phyloP scores from a whole-genome alignment of 2,797 vertebrate species.

The Falco cherrug region DNA sequence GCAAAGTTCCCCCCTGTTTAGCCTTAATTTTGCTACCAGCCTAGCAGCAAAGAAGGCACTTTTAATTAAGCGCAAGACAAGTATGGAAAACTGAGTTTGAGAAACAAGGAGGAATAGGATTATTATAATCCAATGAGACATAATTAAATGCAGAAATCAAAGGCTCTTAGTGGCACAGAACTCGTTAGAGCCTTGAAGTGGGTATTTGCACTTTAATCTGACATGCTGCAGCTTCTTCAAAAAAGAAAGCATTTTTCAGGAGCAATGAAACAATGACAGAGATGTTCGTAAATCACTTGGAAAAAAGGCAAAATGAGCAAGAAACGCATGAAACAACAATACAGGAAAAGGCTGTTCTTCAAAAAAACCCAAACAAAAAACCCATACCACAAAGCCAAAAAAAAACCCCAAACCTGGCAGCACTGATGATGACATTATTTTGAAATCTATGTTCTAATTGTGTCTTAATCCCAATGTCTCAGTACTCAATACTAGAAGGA shows the following conservation, averaged over 20 bases:
- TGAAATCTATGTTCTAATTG: background rate
- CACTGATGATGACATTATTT: background rate
- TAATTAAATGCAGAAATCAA: constrained; percentile 68
- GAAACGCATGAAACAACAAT: background rate
- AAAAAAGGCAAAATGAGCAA: background rate
- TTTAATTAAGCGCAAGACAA: constrained; percentile 56
- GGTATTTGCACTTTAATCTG: constrained; percentile 9
- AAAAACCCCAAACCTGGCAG: background rate
- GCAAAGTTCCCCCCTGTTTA: background rate
- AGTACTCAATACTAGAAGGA: background rate
- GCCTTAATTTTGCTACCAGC: constrained; percentile 20
- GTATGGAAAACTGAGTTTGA: background rate
- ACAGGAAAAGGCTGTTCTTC: background rate
- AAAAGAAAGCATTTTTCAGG: background rate
- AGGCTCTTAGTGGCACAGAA: constrained; percentile 2
- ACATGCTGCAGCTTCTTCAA: background rate
- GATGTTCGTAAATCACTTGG: background rate
- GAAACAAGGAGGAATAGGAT: constrained; percentile 50
- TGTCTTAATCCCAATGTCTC: background rate
- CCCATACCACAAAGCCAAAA: background rate
- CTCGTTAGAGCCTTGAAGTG: constrained; percentile 28
- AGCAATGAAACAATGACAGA: background rate
- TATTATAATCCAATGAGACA: constrained; percentile 59
- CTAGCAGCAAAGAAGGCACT: background rate
- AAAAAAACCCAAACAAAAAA: too few species aligned